Evolutionary conservation across 2,797 vertebrate species (phyloP).

Genomic region (Alfaro cultratus): DNA sequence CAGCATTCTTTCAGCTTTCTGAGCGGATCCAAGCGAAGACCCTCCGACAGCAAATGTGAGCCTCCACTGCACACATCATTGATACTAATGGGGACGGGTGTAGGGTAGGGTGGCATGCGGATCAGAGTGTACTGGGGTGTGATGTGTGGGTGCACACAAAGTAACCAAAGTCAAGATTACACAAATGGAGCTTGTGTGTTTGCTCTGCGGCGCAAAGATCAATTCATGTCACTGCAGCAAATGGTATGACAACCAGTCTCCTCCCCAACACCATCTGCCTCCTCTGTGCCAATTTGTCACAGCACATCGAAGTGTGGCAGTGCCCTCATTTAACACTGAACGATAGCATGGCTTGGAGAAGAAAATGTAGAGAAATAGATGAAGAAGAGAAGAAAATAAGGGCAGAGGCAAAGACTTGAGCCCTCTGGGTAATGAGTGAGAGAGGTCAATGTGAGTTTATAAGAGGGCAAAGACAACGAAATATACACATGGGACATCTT

Average conservation of each 20-base stretch:
- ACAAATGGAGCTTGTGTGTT: slow-evolving; percentile 57
- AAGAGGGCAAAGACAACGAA: slow-evolving; percentile 32
- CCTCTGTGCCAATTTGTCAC: slow-evolving; percentile 76
- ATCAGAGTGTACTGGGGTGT: slow-evolving; percentile 32
- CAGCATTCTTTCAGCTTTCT: slow-evolving; percentile 40
- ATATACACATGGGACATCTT: slow-evolving; percentile 6
- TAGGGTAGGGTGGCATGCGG: slow-evolving; percentile 40
- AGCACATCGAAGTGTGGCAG: slow-evolving; percentile 66
- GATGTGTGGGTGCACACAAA: slow-evolving; percentile 5
- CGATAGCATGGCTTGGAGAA: slow-evolving; percentile 28
- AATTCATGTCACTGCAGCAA: slow-evolving; percentile 66
- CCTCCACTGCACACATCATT: slow-evolving; percentile 70
- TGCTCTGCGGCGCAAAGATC: slow-evolving; percentile 63
- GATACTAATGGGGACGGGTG: slow-evolving; percentile 70
- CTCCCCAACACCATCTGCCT: slow-evolving; percentile 74
- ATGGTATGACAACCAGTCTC: slow-evolving; percentile 69
- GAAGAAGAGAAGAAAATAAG: slow-evolving; percentile 29
- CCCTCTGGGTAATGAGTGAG: slow-evolving; percentile 14
- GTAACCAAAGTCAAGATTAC: slow-evolving; percentile 52
- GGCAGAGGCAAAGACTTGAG: slow-evolving; percentile 30
- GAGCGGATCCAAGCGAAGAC: slow-evolving; percentile 49
- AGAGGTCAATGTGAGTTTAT: slow-evolving; percentile 61
- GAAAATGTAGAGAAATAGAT: slow-evolving; percentile 14
- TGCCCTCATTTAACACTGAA: slow-evolving; percentile 68
- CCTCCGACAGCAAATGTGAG: slow-evolving; percentile 59